Conservation (phyloP, 2,113 vertebrate species). For the Ptilorrhoa leucosticta region DNA sequence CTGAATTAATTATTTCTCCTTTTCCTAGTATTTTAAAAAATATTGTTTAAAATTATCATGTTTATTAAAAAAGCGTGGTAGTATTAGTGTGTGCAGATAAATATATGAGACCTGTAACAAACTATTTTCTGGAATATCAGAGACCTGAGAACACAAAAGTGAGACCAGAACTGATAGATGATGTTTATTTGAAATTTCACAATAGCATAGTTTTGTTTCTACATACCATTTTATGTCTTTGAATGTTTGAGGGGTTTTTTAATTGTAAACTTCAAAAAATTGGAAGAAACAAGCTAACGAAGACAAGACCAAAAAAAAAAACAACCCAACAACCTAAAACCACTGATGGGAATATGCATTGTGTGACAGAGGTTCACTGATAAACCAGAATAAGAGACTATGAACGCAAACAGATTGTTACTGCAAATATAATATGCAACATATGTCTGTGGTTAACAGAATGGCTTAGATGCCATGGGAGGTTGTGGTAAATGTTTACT, state of each 20-base stretch:
- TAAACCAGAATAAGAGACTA: neutral
- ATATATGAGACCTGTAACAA: neutral
- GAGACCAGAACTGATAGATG: neutral
- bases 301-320: neutral
- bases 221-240: neutral
- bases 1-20: neutral
- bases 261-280: neutral
- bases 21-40: neutral
- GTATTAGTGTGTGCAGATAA: neutral
- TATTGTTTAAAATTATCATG: neutral
- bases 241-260: neutral
- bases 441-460: neutral
- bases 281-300: neutral
- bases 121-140: neutral
- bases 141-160: neutral
- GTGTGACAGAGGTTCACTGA: neutral
- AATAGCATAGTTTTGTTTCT: neutral
- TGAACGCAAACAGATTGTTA: constrained; percentile 1
- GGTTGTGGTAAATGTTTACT: neutral
- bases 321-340: neutral
- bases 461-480: neutral
- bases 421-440: neutral
- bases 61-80: neutral
- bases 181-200: neutral
- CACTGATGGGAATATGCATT: neutral